Evolutionary conservation across 2,113 vertebrate species (phyloP), one percentile per base, ranked within the genome.

Genomic region (Strigops habroptila): DNA sequence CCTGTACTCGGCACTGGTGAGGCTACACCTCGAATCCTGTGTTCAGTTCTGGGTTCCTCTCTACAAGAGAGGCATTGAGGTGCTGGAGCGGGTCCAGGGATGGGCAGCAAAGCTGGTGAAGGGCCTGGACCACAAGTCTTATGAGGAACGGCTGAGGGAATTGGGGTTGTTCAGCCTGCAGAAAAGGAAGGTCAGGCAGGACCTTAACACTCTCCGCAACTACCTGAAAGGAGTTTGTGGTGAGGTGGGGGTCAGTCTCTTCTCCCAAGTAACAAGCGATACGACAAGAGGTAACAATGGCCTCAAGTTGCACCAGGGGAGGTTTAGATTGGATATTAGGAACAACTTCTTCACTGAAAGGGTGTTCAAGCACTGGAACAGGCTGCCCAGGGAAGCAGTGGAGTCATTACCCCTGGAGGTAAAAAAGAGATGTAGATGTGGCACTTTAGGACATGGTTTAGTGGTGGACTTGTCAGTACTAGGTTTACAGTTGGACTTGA

Each of bases 161-260:
- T 51, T 55, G 37, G 30, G 37, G 22, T 1, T 55, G 37, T 57
- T 73, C 25, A 33, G 39, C 16, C 6, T n/a, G 71, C 30, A 55
- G 30, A 74, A 57, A 43, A 33, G 52, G 31, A 74, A 7, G 39
- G 31, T 55, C 21, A 73, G 22, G 28, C 39, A 30, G 24, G 39
- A 19, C 52, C 22, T 57, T 44, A 27, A 15, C 6, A 11, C 9
- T 59, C 23, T 35, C 41, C 57, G 28, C 71, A 44, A 15, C 31
- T 44, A 8, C 18, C 53, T 55, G 17, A 62, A 23, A 48, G 11
- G 19, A 49, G 74, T 21, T 10, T 77, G 55, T 60, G 46, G 21
- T 6, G 6, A 62, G 15, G n/a, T 77, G 35, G 27, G 27, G 3
- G 15, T 8, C 0, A 0, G n/a, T 49, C 27, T 62, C 12, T 31